Evolutionary conservation across 2,888 invertebrate genomes (phyloP).

Genomic region (Brachyopa scutellaris): DNA sequence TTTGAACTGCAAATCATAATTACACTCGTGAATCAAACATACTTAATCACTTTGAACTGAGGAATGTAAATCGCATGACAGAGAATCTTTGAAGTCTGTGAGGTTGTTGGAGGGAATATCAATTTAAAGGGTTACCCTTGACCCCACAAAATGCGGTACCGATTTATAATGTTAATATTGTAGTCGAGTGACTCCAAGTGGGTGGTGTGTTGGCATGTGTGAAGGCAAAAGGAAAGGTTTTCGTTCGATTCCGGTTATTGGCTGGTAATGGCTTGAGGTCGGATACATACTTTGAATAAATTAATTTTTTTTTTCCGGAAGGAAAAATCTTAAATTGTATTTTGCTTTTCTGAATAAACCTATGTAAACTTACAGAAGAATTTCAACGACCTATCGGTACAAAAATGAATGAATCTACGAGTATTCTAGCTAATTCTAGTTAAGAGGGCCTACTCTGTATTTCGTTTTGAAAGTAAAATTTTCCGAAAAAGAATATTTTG

Average conservation of each 20-base stretch:
- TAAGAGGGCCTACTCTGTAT: too few relatives aligned
- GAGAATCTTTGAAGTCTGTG: neutral
- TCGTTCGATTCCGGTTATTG: neutral
- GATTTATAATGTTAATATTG: constrained; percentile 3
- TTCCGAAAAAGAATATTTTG: too few relatives aligned
- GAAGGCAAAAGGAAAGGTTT: neutral
- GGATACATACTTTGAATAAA: neutral
- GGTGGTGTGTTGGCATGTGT: neutral
- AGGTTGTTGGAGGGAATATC: neutral
- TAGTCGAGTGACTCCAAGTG: neutral
- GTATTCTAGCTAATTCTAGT: too few relatives aligned
- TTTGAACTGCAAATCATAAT: constrained; percentile 44
- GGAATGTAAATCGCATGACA: neutral
- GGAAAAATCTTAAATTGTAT: too few relatives aligned
- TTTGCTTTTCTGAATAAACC: too few relatives aligned
- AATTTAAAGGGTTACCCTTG: constrained; percentile 15
- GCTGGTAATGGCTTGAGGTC: too few relatives aligned
- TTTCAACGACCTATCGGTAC: too few relatives aligned
- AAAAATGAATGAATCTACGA: too few relatives aligned
- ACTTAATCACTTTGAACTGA: neutral
- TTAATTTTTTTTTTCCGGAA: too few relatives aligned
- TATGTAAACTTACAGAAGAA: too few relatives aligned
- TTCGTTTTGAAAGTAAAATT: too few relatives aligned
- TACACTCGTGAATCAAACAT: neutral
- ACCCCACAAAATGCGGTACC: neutral